Conservation (phyloP, 2,888 invertebrate species). For the Stenolophus ochropezus region DNA sequence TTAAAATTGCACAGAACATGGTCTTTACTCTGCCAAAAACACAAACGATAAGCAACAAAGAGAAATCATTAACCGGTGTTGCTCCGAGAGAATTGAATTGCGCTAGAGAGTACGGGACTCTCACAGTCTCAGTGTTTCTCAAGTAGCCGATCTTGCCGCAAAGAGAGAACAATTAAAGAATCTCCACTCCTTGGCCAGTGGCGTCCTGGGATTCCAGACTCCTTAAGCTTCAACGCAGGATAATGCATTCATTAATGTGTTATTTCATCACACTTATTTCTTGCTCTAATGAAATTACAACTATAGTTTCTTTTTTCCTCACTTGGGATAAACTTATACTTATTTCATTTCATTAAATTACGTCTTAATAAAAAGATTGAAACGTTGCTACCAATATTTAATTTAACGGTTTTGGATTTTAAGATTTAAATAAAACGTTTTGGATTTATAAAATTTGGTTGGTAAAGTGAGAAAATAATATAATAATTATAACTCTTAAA, state of each 20-base stretch:
- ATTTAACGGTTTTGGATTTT: too few relatives aligned
- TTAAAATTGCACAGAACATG: constrained; percentile 56
- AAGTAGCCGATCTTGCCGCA: constrained; percentile 50
- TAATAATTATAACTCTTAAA: too few relatives aligned
- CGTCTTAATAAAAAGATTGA: too few relatives aligned
- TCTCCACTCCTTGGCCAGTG: constrained; percentile 7
- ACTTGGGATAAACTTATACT: too few relatives aligned
- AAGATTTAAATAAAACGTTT: too few relatives aligned
- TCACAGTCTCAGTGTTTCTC: constrained; percentile 13
- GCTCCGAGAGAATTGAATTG: constrained; percentile 56
- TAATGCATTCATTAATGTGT: neutral
- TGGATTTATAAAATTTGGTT: too few relatives aligned
- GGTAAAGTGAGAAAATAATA: too few relatives aligned
- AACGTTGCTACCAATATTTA: too few relatives aligned
- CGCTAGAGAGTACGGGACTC: neutral
- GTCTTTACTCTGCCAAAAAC: constrained; percentile 59
- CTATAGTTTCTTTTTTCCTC: too few relatives aligned
- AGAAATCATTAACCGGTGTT: constrained; percentile 59
- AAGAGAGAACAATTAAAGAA: constrained; percentile 56
- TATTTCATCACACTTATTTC: neutral
- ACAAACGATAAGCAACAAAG: constrained; percentile 59
- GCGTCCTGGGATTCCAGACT: neutral
- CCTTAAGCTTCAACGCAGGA: neutral
- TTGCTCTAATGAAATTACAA: neutral
- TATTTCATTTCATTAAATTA: too few relatives aligned